Conservation (phyloP, 2,797 vertebrate species). For the Basileuterus tristriatus region DNA sequence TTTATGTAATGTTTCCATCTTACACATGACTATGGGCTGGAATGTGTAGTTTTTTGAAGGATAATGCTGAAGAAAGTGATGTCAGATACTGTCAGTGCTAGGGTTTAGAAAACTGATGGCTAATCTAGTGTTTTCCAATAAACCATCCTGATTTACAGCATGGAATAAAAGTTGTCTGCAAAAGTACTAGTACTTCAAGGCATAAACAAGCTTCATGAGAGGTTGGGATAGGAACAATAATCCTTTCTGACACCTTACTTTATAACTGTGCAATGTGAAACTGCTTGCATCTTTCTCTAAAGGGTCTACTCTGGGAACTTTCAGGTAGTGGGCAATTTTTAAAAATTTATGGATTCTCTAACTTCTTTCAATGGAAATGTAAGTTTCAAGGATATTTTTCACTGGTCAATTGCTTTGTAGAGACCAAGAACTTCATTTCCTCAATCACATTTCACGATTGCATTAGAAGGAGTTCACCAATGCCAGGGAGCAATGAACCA, state of each 20-base stretch:
- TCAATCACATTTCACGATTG: background rate
- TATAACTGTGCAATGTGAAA: background rate
- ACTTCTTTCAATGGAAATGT: background rate
- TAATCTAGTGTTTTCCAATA: background rate
- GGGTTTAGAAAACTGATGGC: background rate
- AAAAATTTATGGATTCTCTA: background rate
- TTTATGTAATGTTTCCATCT: background rate
- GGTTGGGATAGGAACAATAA: background rate
- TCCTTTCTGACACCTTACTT: constrained; percentile 1
- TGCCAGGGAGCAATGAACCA: background rate
- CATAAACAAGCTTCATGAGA: background rate
- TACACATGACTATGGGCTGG: background rate
- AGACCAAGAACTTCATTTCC: constrained; percentile 7
- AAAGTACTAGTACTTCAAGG: background rate
- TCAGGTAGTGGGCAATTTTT: background rate
- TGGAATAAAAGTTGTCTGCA: background rate
- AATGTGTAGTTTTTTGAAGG: background rate
- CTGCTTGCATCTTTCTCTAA: constrained; percentile 7
- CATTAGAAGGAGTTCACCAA: background rate
- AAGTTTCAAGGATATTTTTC: constrained; percentile 2
- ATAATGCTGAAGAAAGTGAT: background rate
- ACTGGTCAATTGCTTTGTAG: background rate
- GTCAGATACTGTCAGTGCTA: background rate
- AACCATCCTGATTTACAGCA: background rate
- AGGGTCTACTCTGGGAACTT: background rate